phyloP scores from a whole-genome alignment of 2,113 vertebrate genomes.

The human region DNA sequence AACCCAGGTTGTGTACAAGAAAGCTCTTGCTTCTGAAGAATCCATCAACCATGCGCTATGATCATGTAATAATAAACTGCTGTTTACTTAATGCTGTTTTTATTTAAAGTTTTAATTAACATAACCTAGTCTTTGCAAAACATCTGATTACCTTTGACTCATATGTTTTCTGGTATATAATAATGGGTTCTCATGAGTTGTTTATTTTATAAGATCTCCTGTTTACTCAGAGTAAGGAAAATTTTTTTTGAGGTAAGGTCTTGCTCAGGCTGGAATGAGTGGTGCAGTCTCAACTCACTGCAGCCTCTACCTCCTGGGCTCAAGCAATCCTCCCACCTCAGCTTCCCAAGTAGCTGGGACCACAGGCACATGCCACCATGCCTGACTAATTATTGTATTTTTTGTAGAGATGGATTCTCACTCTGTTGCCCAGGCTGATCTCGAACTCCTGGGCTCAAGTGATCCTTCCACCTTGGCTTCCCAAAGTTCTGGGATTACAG shows the following conservation, averaged over 20 bases:
- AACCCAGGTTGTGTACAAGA: not conserved
- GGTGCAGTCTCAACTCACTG: too few species aligned
- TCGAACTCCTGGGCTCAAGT: too few species aligned
- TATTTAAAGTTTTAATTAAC: constrained; percentile 33
- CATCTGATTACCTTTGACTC: not conserved
- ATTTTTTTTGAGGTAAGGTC: too few species aligned
- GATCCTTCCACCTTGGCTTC: too few species aligned
- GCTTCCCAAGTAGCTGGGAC: too few species aligned
- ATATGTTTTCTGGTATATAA: not conserved
- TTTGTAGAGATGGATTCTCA: not conserved
- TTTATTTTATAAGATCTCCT: not conserved
- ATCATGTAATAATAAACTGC: not conserved
- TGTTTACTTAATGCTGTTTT: not conserved
- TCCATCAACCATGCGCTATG: not conserved
- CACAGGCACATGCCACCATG: too few species aligned
- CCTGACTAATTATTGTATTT: not conserved
- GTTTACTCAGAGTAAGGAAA: not conserved
- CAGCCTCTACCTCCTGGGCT: too few species aligned
- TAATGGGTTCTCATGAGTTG: not conserved
- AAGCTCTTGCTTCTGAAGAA: not conserved
- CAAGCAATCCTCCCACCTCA: too few species aligned
- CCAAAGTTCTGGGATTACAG: too few species aligned
- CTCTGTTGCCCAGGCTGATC: too few species aligned
- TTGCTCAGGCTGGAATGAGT: too few species aligned
- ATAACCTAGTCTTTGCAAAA: not conserved